These are phyloP conservation scores for Phaedon cochleariae DNA, from an alignment of 2,888 invertebrate genomes.

Conservation along the genomic window DNA sequence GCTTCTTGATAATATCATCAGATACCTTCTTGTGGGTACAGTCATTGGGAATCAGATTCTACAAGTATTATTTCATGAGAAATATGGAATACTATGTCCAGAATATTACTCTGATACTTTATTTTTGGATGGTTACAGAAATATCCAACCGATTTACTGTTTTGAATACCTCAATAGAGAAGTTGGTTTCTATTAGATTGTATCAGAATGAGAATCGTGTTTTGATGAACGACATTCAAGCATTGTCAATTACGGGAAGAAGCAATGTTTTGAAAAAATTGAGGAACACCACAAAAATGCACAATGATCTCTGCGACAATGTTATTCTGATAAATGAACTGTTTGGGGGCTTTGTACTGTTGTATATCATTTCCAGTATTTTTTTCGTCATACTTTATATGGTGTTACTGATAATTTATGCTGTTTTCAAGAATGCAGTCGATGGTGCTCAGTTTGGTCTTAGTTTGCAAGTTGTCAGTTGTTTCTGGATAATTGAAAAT, in stretches of 20 bases:
- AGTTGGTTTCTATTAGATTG: not conserved
- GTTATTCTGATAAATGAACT: not conserved
- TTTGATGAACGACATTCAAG: not conserved
- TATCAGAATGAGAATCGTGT: not conserved
- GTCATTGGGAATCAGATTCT: not conserved
- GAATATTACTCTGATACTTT: not conserved
- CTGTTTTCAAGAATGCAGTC: not conserved
- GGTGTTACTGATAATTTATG: constrained; percentile 1
- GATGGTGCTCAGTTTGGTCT: not conserved
- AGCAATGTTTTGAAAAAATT: not conserved
- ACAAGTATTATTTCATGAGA: not conserved
- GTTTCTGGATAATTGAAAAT: constrained; percentile 4
- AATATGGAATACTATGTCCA: not conserved
- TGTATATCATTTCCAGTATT: not conserved
- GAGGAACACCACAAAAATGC: not conserved
- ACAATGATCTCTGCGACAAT: constrained; percentile 7
- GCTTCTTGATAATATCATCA: not conserved
- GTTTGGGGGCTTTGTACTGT: constrained; percentile 1
- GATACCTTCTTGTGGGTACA: not conserved
- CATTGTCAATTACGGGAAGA: not conserved
- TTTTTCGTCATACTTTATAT: not conserved
- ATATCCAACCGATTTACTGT: not conserved
- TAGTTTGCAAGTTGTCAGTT: not conserved
- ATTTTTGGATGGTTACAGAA: not conserved
- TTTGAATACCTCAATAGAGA: not conserved